These are phyloP conservation scores for Ailuropoda melanoleuca DNA, from an alignment of 2,113 vertebrate genomes.

Conservation along the genomic window DNA sequence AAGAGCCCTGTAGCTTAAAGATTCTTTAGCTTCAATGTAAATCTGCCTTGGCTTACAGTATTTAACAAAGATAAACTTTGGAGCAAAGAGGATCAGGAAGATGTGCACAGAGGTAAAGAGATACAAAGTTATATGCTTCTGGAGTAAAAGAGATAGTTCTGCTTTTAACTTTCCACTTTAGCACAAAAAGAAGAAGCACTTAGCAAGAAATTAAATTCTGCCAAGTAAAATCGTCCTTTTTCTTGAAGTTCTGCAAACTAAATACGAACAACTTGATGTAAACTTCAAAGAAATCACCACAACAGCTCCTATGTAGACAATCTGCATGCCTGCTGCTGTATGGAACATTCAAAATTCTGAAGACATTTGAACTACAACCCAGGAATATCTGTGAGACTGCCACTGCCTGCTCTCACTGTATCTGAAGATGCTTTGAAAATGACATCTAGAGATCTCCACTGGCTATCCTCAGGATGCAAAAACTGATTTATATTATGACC, in stretches of 20 bases:
- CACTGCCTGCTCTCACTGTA: not conserved
- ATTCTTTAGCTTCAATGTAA: not conserved
- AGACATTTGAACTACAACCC: not conserved
- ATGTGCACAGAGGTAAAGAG: not conserved
- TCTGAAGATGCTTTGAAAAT: not conserved
- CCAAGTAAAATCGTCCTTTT: not conserved
- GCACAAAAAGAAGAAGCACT: not conserved
- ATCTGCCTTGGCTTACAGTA: not conserved
- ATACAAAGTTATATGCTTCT: not conserved
- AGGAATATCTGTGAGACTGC: not conserved
- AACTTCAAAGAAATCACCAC: not conserved
- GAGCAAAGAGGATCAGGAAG: not conserved
- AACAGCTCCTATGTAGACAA: not conserved
- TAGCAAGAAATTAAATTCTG: not conserved
- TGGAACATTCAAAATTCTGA: not conserved
- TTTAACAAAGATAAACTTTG: conserved; percentile 6
- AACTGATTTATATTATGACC: not conserved
- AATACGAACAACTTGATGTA: not conserved
- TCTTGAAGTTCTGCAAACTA: no score
- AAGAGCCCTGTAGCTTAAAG: not conserved
- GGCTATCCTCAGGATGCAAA: not conserved
- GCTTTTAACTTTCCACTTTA: conserved; percentile 8
- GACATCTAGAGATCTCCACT: not conserved
- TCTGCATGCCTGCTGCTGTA: not conserved
- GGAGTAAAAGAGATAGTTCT: not conserved